Evolutionary conservation across 2,113 vertebrate genomes (phyloP), one percentile per base, ranked within the genome.

Genomic region (Pelmatolapia mariae): DNA sequence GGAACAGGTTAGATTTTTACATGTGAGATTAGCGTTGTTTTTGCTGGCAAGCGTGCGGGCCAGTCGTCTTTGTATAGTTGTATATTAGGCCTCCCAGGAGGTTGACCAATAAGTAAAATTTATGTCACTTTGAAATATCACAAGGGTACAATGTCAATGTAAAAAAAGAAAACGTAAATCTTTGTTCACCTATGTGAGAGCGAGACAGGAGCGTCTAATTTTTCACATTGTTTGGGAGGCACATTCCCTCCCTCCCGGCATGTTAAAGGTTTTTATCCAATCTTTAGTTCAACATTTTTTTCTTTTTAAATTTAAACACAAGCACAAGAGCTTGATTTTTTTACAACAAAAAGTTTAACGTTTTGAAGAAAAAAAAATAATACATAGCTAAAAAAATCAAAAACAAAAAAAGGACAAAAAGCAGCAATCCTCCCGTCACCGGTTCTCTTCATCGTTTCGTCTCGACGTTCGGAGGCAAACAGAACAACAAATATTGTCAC

Each of bases 321-420:
- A 98, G 97, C 97, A 98, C 97, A 98, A 98, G 78, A 92, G 98
- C 97, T 98, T 98, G 97, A 96, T 97, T 98, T 98, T 96, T 98
- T 97, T 96, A 97, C 96, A 78, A 95, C 96, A 95, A 97, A 96
- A 96, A 96, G 95, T 95, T 93, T 96, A 97, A 97, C 96, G 96
- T 98, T 97, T 96, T 95, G 93, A 93, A 92, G 94, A 84, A 93
- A 84, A 81, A 81, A 85, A 31, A 52, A 40, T 6, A 47, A 68
- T 84, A 92, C 78, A 26, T 88, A 54, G 83, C 95, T 93, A 93
- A 95, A 96, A 94, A 86, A 86, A 86, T 81, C 76, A 54, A 66
- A 90, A 96, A 94, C 12, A 13, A 89, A 73, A 85, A 86, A 78
- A 66, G 79, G 90, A 38, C 86, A 78, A 78, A 90, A 84, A 86